phyloP scores from a whole-genome alignment of 2,797 vertebrate genomes.

The Tokudaia muenninki region DNA sequence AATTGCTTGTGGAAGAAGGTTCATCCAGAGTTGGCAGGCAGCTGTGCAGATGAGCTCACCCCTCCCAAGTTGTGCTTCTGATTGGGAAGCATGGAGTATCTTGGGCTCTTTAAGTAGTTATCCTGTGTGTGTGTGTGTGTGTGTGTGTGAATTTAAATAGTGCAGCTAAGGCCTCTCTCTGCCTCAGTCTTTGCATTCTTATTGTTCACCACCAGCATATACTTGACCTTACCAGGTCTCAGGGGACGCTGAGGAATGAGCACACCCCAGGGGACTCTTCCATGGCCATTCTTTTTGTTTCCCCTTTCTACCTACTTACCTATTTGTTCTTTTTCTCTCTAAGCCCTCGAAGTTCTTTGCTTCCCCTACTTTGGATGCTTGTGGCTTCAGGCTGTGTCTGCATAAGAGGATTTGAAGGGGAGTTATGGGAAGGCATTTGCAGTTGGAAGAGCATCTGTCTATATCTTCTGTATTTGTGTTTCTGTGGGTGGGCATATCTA shows the following conservation, averaged over 20 bases:
- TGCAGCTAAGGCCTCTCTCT: no score
- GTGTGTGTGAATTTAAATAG: not conserved
- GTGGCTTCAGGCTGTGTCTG: slow-evolving; percentile 8
- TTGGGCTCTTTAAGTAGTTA: slow-evolving; percentile 11
- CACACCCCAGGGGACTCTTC: not conserved
- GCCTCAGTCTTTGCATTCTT: not conserved
- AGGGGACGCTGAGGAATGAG: not conserved
- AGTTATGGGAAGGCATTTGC: not conserved
- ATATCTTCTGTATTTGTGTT: slow-evolving; percentile 1
- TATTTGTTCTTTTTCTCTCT: not conserved
- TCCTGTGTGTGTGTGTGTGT: not conserved
- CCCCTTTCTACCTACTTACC: not conserved
- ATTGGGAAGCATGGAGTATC: not conserved
- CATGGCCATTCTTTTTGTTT: not conserved
- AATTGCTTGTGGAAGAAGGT: slow-evolving; percentile 36
- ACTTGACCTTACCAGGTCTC: not conserved
- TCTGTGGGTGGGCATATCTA: slow-evolving; percentile 49
- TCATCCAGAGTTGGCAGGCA: slow-evolving; percentile 29
- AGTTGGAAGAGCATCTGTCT: slow-evolving; percentile 56
- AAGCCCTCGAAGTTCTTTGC: not conserved
- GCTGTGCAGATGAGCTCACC: not conserved
- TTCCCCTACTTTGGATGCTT: not conserved
- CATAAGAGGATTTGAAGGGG: not conserved
- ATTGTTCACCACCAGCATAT: not conserved
- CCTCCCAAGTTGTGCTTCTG: not conserved